Evolutionary conservation across 2,888 invertebrate species (phyloP).

Genomic region (Esperia sulphurella): DNA sequence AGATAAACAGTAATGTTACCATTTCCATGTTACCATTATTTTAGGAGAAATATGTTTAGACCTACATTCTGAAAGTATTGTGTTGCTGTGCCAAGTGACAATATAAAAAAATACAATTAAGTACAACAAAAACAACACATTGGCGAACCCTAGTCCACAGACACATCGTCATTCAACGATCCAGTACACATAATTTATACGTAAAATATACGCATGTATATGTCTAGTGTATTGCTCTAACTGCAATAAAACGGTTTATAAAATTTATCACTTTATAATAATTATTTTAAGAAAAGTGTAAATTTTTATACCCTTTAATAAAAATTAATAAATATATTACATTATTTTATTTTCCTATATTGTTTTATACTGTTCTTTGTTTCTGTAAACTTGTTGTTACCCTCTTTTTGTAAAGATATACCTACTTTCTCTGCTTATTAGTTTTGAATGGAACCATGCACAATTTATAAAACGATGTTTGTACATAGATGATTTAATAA

Average conservation of each 20-base stretch:
- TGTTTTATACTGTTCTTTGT: not conserved
- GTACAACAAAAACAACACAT: constrained; percentile 11
- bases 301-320: constrained; percentile 74
- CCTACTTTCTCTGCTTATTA: not conserved
- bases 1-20: constrained; percentile 45
- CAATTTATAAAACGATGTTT: not conserved
- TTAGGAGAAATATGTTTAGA: constrained; percentile 28
- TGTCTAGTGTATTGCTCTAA: constrained; percentile 19
- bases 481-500: not conserved
- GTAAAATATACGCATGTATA: constrained; percentile 27
- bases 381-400: not conserved
- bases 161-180: constrained; percentile 22
- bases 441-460: not conserved
- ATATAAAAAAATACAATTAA: constrained; percentile 21
- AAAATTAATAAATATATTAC: constrained; percentile 55
- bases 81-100: constrained; percentile 36
- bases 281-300: constrained; percentile 59
- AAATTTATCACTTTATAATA: constrained; percentile 40
- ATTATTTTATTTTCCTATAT: constrained; percentile 35
- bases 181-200: constrained; percentile 9
- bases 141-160: constrained; percentile 40
- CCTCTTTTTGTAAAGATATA: not conserved
- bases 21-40: constrained; percentile 45
- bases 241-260: constrained; percentile 26
- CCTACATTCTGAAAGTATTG: constrained; percentile 26